Conservation (phyloP, 92 coral and sea anemone genomes). For the Zoanthus sociatus region DNA sequence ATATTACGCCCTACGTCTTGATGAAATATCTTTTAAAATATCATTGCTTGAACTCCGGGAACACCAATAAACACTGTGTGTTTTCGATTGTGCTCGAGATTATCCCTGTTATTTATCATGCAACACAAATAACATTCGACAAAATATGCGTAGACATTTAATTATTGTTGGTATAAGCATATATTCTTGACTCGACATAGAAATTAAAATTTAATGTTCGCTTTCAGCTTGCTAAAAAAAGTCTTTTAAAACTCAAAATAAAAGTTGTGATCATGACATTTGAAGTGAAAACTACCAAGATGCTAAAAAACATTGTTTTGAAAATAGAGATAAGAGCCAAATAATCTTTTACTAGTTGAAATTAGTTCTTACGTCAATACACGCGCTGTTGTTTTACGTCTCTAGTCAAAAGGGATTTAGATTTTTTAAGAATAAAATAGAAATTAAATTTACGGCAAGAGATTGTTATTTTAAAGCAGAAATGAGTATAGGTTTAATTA, state of each 20-base stretch:
- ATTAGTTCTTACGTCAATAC: constrained; percentile 7
- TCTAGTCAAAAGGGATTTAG: background rate
- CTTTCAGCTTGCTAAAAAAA: constrained; percentile 16
- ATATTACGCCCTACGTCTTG: constrained; percentile 65
- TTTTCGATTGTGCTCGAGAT: constrained; percentile 71
- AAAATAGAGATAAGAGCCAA: constrained; percentile 2
- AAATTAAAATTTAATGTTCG: constrained; percentile 42
- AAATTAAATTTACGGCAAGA: constrained; percentile 18
- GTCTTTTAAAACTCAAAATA: constrained; percentile 12
- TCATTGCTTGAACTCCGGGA: constrained; percentile 47
- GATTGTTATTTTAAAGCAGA: constrained; percentile 15
- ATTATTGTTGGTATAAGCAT: constrained; percentile 6
- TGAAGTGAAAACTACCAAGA: constrained; percentile 19
- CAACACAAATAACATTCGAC: constrained; percentile 65
- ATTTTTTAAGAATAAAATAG: background rate
- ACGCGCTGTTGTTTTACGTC: background rate
- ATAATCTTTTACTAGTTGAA: constrained; percentile 6
- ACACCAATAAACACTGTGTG: constrained; percentile 60
- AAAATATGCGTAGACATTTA: constrained; percentile 12
- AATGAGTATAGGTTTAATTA: constrained; percentile 21
- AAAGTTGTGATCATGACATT: background rate
- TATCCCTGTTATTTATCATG: constrained; percentile 60
- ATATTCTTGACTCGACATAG: constrained; percentile 3
- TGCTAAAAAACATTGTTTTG: background rate
- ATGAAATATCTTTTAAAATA: constrained; percentile 52